Evolutionary conservation across 2,888 invertebrate genomes (phyloP).

Genomic region (Cheilosia vernalis): DNA sequence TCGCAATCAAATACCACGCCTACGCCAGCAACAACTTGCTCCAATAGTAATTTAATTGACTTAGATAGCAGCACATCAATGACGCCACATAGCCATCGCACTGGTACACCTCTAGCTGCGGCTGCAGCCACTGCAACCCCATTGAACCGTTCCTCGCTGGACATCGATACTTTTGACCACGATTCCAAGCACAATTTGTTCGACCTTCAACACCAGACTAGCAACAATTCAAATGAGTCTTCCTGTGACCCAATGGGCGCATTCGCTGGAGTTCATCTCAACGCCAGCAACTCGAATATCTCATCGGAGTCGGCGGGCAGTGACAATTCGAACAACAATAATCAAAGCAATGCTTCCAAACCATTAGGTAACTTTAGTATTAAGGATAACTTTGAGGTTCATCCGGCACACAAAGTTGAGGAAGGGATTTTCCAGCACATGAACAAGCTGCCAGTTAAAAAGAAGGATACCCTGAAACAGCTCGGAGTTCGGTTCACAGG

Average conservation of each 20-base stretch:
- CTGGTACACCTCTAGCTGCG: slow-evolving; percentile 79
- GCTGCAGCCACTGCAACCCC: slow-evolving; percentile 80
- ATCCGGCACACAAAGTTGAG: slow-evolving; percentile 83
- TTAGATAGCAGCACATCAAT: slow-evolving; percentile 81
- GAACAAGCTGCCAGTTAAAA: slow-evolving; percentile 82
- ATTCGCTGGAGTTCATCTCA: slow-evolving; percentile 81
- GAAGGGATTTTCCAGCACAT: slow-evolving; percentile 83
- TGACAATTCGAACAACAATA: slow-evolving; percentile 78
- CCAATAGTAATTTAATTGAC: slow-evolving; percentile 79
- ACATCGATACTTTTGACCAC: slow-evolving; percentile 82
- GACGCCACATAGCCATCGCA: slow-evolving; percentile 79
- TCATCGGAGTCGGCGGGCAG: slow-evolving; percentile 81
- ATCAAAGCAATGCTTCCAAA: slow-evolving; percentile 80
- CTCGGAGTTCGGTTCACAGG: slow-evolving; percentile 83
- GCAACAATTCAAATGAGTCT: slow-evolving; percentile 80
- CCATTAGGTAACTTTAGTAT: slow-evolving; percentile 81
- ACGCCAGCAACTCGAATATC: slow-evolving; percentile 83
- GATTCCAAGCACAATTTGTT: slow-evolving; percentile 82
- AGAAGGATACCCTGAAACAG: slow-evolving; percentile 82
- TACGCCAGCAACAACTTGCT: slow-evolving; percentile 62
- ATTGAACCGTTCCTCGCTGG: slow-evolving; percentile 79
- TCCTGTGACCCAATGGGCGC: slow-evolving; percentile 80
- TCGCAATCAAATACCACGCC: slow-evolving; percentile 57
- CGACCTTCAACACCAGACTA: slow-evolving; percentile 81
- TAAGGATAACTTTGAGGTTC: slow-evolving; percentile 83